A percentile compares a stretch with the other conserved stretches of the same genome.
Evolutionary conservation across 2,113 vertebrate species (phyloP).

Genomic region (Phalacrocorax brasilianus): DNA sequence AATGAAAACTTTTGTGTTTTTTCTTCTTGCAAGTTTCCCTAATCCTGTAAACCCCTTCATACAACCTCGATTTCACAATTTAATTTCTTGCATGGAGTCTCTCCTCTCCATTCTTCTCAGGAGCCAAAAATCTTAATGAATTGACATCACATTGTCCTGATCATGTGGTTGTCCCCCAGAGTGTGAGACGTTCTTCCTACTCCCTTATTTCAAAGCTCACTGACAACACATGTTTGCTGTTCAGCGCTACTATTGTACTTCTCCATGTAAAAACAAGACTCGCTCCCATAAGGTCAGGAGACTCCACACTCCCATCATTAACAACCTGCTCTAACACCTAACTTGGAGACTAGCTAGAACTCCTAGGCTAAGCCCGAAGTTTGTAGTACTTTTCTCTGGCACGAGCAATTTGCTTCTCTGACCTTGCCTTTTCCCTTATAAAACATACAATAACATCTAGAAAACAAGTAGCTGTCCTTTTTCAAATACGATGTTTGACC

Average conservation of each 20-base stretch:
- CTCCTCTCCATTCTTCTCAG: not conserved
- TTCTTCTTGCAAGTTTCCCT: not conserved
- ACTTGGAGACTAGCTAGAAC: not conserved
- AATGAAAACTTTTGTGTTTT: not conserved
- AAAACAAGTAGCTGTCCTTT: not conserved
- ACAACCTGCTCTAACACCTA: not conserved
- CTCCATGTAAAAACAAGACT: not conserved
- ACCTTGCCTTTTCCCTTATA: not conserved
- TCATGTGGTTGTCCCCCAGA: not conserved
- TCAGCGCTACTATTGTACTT: not conserved
- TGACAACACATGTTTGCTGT: not conserved
- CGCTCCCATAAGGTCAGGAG: not conserved
- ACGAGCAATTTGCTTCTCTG: not conserved
- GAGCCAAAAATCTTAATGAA: not conserved
- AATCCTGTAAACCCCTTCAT: not conserved
- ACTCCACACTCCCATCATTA: not conserved
- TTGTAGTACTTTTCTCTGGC: not conserved
- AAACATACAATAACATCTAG: not conserved
- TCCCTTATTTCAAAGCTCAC: not conserved
- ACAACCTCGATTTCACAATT: conserved; percentile 2
- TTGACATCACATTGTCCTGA: not conserved
- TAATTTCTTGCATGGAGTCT: not conserved
- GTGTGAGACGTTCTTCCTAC: not conserved
- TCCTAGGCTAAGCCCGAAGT: not conserved
- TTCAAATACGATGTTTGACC: not conserved